A percentile compares a stretch with the other conserved stretches of the same genome.
Evolutionary conservation across 2,797 vertebrate species (phyloP).

Genomic region (Pantherophis alleghaniensis): DNA sequence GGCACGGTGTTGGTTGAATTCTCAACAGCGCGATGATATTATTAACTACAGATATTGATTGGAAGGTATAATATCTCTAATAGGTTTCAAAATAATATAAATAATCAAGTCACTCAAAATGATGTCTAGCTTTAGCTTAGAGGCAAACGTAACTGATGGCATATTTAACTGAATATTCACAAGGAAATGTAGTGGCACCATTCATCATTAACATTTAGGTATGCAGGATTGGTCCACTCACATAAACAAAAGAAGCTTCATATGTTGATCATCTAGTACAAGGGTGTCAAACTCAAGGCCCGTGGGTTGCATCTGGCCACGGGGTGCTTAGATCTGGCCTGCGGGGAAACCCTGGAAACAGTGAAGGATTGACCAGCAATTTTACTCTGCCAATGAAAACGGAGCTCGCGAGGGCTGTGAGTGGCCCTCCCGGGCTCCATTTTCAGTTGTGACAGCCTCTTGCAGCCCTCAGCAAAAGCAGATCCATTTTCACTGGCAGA

Average conservation of each 20-base stretch:
- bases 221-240: neutral
- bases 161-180: neutral
- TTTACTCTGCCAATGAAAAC: too few species aligned
- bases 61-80: neutral
- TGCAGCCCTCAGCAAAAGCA: too few species aligned
- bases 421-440: too few species aligned
- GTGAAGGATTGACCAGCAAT: too few species aligned
- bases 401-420: too few species aligned
- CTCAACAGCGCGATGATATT: neutral
- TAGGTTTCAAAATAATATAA: neutral
- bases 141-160: neutral
- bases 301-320: too few species aligned
- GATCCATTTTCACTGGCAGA: too few species aligned
- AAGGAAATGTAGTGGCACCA: neutral
- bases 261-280: neutral
- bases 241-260: neutral
- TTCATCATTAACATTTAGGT: neutral
- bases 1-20: neutral
- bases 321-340: too few species aligned
- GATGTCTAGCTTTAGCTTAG: neutral
- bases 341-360: too few species aligned
- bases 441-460: too few species aligned
- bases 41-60: neutral
- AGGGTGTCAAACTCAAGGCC: too few species aligned
- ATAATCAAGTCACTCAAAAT: neutral